These are phyloP conservation scores for Paraescarpia echinospica DNA, from an alignment of 1,140 invertebrate species.

Conservation along the genomic window DNA sequence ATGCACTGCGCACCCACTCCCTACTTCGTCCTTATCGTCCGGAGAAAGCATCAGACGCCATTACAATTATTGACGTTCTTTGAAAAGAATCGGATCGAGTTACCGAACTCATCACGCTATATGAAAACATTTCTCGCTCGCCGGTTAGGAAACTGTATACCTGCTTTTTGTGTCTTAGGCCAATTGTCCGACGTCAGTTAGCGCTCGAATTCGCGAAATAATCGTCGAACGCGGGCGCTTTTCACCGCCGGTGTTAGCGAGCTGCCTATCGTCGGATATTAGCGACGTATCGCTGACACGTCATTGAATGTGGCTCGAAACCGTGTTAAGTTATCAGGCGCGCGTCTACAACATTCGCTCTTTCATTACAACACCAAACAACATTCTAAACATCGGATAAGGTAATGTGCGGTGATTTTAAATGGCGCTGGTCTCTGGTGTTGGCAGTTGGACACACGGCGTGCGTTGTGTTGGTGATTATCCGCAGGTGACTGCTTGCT, in stretches of 20 bases:
- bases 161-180: constrained; percentile 4
- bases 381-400: background rate
- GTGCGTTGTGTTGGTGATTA: too few relatives aligned
- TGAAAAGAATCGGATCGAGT: background rate
- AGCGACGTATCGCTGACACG: background rate
- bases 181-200: background rate
- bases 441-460: too few relatives aligned
- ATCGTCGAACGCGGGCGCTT: background rate
- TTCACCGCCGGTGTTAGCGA: background rate
- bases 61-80: constrained; percentile 1
- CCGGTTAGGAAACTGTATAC: background rate
- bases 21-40: background rate
- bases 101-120: background rate
- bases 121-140: constrained; percentile 5
- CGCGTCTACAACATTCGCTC: background rate
- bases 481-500: too few relatives aligned
- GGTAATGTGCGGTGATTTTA: too few relatives aligned
- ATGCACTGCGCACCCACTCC: background rate
- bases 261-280: background rate
- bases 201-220: background rate
- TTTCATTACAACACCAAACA: background rate
- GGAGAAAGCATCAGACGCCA: background rate
- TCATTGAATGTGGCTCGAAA: background rate
- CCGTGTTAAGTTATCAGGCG: background rate
- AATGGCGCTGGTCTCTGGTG: too few relatives aligned